Percentiles rank a stretch among this genome's conserved stretches.
Evolutionary conservation across 2,888 invertebrate genomes (phyloP).

Genomic region (Mythimna ferrago): DNA sequence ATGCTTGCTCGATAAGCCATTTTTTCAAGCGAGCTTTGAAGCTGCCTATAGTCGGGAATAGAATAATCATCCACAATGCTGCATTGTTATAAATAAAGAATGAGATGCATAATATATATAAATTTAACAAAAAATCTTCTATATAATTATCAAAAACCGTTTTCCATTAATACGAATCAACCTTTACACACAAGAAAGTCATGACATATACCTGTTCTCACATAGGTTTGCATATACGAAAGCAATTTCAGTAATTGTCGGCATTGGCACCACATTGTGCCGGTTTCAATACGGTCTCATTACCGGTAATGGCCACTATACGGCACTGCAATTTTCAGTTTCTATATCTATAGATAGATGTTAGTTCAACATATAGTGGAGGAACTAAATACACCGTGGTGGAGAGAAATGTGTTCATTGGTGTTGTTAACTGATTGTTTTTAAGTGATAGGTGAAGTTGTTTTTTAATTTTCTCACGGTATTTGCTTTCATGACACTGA

Average conservation of each 20-base stretch:
- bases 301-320: conserved; percentile 65
- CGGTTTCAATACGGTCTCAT: conserved; percentile 66
- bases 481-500: too few species aligned
- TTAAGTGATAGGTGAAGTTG: not conserved
- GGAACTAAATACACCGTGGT: not conserved
- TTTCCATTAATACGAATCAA: not conserved
- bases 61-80: too few species aligned
- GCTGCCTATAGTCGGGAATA: too few species aligned
- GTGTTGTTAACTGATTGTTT: conserved; percentile 19
- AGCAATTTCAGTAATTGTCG: conserved; percentile 66
- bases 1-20: too few species aligned
- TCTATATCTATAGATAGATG: conserved; percentile 11
- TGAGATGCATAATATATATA: too few species aligned
- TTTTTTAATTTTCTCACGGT: too few species aligned
- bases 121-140: too few species aligned
- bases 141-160: not conserved
- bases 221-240: conserved; percentile 49
- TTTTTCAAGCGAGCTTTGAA: too few species aligned
- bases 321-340: conserved; percentile 51
- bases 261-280: conserved; percentile 50
- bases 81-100: too few species aligned
- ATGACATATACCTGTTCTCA: conserved; percentile 32
- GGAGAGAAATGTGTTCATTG: conserved; percentile 7
- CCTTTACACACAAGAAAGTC: conserved; percentile 13
- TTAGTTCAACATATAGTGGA: not conserved